Evolutionary conservation across 1,140 invertebrate species (phyloP).

Genomic region (Brachionus plicatilis): DNA sequence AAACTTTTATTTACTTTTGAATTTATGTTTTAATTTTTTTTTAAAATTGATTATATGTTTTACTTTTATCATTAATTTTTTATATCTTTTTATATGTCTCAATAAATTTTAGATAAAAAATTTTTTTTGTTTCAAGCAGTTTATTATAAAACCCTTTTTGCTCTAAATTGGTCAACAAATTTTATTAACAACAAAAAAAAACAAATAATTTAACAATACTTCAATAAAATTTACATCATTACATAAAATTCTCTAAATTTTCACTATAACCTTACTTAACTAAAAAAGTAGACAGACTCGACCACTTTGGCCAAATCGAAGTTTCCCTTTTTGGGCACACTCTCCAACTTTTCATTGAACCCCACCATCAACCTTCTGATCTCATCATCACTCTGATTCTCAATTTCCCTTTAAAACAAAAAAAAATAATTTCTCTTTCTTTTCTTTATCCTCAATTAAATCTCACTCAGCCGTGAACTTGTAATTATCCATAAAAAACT

Average conservation of each 20-base stretch:
- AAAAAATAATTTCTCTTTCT: not conserved
- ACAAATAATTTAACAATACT: not conserved
- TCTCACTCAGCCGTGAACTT: not conserved
- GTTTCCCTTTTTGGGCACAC: conserved; percentile 8
- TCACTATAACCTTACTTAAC: conserved; percentile 13
- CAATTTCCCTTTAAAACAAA: conserved; percentile 38
- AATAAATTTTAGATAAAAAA: too few relatives aligned
- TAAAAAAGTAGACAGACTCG: conserved; percentile 36
- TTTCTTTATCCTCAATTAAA: not conserved
- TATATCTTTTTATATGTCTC: too few relatives aligned
- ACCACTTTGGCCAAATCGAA: conserved; percentile 21
- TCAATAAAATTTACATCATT: not conserved
- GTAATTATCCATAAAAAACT: conserved; percentile 23
- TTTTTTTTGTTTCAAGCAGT: not conserved
- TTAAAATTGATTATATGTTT: too few relatives aligned
- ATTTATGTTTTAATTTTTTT: too few relatives aligned
- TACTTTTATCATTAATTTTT: too few relatives aligned
- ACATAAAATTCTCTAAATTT: not conserved
- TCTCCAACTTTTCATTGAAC: conserved; percentile 19
- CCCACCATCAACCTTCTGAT: not conserved
- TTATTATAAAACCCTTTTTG: not conserved
- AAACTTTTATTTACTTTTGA: too few relatives aligned
- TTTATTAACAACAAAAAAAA: not conserved
- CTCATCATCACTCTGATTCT: not conserved
- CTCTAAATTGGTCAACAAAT: not conserved